Conservation (phyloP, 2,113 vertebrate genomes). For the Anhinga rufa region DNA sequence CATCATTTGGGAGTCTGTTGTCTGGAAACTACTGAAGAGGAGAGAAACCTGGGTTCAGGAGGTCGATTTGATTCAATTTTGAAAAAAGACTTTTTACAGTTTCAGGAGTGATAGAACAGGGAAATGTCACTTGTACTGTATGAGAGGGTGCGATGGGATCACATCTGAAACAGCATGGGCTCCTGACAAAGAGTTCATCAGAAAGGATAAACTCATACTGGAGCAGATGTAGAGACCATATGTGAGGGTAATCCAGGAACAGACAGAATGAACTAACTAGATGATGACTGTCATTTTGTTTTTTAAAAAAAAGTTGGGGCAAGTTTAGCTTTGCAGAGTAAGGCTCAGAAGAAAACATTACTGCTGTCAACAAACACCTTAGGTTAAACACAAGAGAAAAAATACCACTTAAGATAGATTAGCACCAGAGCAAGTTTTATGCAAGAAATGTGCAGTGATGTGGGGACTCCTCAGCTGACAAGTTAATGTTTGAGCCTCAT, state of each 20-base stretch:
- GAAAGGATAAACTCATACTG: not conserved
- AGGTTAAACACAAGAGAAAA: not conserved
- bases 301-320: not conserved
- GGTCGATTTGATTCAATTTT: not conserved
- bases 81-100: not conserved
- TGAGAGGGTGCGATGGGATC: not conserved
- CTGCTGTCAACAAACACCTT: not conserved
- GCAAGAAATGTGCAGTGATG: not conserved
- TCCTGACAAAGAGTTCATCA: not conserved
- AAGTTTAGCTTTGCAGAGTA: not conserved
- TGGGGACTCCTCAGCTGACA: not conserved
- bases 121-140: not conserved
- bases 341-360: not conserved
- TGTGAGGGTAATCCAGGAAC: not conserved
- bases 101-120: not conserved
- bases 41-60: not conserved
- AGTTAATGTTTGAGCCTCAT: not conserved
- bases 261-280: not conserved
- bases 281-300: rapidly evolving
- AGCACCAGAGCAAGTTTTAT: not conserved
- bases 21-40: not conserved
- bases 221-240: not conserved
- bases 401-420: not conserved
- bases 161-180: not conserved
- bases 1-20: not conserved